Base-by-base conservation (phyloP, 1,140 invertebrate species). In the Drosophila kepulauana region DNA sequence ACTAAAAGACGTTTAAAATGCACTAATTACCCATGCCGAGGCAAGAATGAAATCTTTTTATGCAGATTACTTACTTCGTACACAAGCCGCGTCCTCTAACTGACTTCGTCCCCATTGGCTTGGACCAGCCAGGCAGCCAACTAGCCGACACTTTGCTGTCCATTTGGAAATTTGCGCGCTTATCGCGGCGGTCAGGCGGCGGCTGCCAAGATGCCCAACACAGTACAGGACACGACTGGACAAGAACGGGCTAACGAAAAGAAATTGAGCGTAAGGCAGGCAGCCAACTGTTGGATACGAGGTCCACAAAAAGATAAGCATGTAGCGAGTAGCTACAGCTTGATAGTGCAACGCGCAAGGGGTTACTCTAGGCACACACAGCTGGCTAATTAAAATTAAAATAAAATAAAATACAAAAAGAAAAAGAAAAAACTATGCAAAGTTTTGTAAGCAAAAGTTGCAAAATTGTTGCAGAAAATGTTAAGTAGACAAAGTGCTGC, bases 1-100 rank as follows among this genome's bases (percentile, higher is more conserved):
- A 84, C 78, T 78, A 88, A 89, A 88, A 89, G 86, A 89, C 78
- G 81, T 85, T 89, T 89, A 90, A 89, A 89, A 91, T 91, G 88
- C 88, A 91, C 88, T 91, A 91, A 91, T 91, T 91, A 91, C 88
- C 88, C 82, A 85, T 85, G 88, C 48, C 66, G 73, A 57, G 56
- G 43, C 41, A 30, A 63, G 68, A 79, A 79, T 71, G 68, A 78
- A 84, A 78, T 85, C 81, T 79, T 78, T 75, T 71, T 89, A 89
- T 89, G 85, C 86, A 89, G 85, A 89, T 89, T 89, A 81, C 77
- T 72, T 81, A 25, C 20, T 25, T 25, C 20, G 71, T 68, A 62
- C 54, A 65, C 51, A 52, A 52, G 48, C 48, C 48, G 25, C 7
- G 20, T 38, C 35, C 35, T 38, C 35, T 38, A 59, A 75, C 62